These are phyloP conservation scores for Liopterus haemorrhoidalis DNA, from an alignment of 2,888 invertebrate species.

Conservation along the genomic window DNA sequence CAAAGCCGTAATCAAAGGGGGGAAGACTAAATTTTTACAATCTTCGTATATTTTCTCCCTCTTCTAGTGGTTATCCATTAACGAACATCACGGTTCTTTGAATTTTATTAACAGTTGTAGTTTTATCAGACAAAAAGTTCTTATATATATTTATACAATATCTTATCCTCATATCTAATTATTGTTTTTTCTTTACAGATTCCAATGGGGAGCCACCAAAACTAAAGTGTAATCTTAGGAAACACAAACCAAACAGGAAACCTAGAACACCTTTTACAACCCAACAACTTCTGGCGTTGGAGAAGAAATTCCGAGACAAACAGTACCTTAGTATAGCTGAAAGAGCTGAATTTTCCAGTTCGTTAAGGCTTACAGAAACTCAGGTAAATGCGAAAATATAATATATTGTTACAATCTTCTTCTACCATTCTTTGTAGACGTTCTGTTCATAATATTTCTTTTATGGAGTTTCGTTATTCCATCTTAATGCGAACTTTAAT, in stretches of 20 bases:
- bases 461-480: no score
- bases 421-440: no score
- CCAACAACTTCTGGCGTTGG: slow-evolving; percentile 87
- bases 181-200: slow-evolving; percentile 48
- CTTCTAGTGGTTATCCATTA: no score
- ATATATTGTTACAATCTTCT: no score
- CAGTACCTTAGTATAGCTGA: slow-evolving; percentile 98
- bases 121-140: neutral
- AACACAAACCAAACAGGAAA: slow-evolving; percentile 97
- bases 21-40: no score
- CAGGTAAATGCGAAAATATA: no score
- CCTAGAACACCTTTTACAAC: slow-evolving; percentile 98
- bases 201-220: slow-evolving; percentile 75
- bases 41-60: no score
- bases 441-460: no score
- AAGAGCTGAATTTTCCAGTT: slow-evolving; percentile 93
- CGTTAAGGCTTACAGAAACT: slow-evolving; percentile 85
- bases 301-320: slow-evolving; percentile 94
- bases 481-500: no score
- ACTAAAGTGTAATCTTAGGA: slow-evolving; percentile 83
- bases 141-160: slow-evolving; percentile 2
- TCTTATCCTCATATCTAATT: slow-evolving; percentile 7
- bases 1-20: no score
- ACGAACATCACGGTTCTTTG: neutral
- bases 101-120: neutral